A percentile compares a stretch with the other conserved stretches of the same genome.
Evolutionary conservation across 1,140 invertebrate genomes (phyloP).

Genomic region (Platyscapa corneri): DNA sequence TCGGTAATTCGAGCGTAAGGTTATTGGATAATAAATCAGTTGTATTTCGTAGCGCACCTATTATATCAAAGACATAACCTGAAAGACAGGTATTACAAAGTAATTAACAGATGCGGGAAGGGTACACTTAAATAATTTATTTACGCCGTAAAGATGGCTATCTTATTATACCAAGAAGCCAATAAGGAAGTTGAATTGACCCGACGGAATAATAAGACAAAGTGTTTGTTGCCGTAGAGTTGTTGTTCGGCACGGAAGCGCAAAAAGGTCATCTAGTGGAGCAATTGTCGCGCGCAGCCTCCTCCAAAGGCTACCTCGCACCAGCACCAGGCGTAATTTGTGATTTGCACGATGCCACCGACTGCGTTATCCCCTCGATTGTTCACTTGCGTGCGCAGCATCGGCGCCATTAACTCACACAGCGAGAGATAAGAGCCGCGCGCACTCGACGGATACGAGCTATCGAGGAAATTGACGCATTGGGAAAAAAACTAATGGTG

Average conservation of each 20-base stretch:
- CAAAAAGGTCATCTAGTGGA: background rate
- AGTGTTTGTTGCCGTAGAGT: background rate
- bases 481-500: background rate
- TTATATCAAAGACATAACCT: too few relatives aligned
- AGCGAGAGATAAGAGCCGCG: too few relatives aligned
- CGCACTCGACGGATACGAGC: background rate
- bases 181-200: background rate
- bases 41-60: background rate
- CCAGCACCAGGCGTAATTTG: slow-evolving; percentile 1
- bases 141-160: too few relatives aligned
- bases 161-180: too few relatives aligned
- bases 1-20: background rate
- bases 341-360: too few relatives aligned
- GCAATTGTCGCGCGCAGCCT: background rate
- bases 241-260: too few relatives aligned
- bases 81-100: too few relatives aligned
- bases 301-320: background rate
- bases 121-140: too few relatives aligned
- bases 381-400: background rate
- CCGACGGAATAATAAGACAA: background rate
- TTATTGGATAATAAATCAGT: background rate
- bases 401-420: too few relatives aligned
- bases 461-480: background rate
- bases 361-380: background rate
- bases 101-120: too few relatives aligned